Evolutionary conservation across 2,888 invertebrate genomes (phyloP).

Genomic region (Xanthia togata): DNA sequence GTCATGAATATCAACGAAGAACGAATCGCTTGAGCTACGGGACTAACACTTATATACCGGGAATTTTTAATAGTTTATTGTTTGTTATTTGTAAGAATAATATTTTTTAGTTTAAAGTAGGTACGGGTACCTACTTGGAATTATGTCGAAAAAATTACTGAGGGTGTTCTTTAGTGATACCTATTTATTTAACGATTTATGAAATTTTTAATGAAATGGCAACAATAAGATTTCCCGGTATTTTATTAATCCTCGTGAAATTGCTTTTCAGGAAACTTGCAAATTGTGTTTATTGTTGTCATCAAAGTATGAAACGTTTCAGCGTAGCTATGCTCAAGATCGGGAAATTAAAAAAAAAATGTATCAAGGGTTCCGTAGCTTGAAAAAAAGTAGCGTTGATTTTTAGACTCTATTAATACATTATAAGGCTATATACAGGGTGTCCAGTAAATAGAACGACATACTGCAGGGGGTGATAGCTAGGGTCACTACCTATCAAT

Average conservation of each 20-base stretch:
- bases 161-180: neutral
- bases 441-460: too few species aligned
- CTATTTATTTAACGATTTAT: constrained; percentile 19
- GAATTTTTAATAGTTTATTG: neutral
- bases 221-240: constrained; percentile 5
- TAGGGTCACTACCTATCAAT: too few species aligned
- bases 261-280: constrained; percentile 34
- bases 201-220: constrained; percentile 22
- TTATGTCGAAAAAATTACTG: neutral
- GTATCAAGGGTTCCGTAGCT: neutral
- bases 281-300: constrained; percentile 10
- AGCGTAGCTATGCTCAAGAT: neutral
- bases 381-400: too few species aligned
- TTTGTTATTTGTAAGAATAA: neutral
- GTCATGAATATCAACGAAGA: neutral
- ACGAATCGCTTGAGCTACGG: neutral
- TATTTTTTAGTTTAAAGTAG: neutral
- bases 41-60: neutral
- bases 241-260: constrained; percentile 32
- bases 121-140: neutral
- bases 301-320: constrained; percentile 10
- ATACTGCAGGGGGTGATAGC: too few species aligned
- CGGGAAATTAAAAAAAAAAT: neutral
- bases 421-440: neutral
- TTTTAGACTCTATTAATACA: neutral